Base-by-base conservation (phyloP, 2,888 invertebrate genomes). In the Orthosia cruda region DNA sequence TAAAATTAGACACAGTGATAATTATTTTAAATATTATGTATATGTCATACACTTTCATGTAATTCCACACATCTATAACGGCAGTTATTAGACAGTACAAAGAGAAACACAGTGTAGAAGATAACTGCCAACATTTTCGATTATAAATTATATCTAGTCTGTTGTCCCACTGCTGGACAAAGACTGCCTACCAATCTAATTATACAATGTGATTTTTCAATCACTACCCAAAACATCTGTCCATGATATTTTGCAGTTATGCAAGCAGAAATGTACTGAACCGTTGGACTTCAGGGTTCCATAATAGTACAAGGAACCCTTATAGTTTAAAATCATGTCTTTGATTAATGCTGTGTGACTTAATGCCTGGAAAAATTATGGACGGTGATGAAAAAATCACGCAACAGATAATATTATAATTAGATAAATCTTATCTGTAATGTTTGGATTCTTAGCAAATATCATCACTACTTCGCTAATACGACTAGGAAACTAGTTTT, bases 41-140 rank as follows among this genome's bases (percentile, higher is more conserved):
- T 47, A 80, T 23, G 18, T 66, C n/a, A 64, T 75, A 75, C 74
- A 74, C 63, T 49, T 20, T 26, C 11, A 59, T 68, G 80, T 75
- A 80, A 63, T 12, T 20, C 12, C 2, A 63, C 26, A 59, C 5
- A 7, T 40, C 7, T 40, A 40, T 40, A 32, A 7, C 32, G 32
- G 32, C 32, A 32, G 32, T 54, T n/a, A 45, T 61, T 11, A 49
- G 5, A 40, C 20, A n/a, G 32, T 50, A 18, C 20, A 63, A 23
- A 50, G 26, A 57, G 7, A 74, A 50, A 20, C 3, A 47, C 15
- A 57, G 16, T 9, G 12, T 16, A 13, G 1, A 52, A 26, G 0
- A 64, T 52, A 40, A 49, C 3, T 23, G 15, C 11, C 18, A 23
- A 62, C 5, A 32, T 18, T 57, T 57, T 2, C 11, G 49, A 55